Base-by-base conservation (phyloP, 2,888 invertebrate genomes). In the Tanypteryx hageni region DNA sequence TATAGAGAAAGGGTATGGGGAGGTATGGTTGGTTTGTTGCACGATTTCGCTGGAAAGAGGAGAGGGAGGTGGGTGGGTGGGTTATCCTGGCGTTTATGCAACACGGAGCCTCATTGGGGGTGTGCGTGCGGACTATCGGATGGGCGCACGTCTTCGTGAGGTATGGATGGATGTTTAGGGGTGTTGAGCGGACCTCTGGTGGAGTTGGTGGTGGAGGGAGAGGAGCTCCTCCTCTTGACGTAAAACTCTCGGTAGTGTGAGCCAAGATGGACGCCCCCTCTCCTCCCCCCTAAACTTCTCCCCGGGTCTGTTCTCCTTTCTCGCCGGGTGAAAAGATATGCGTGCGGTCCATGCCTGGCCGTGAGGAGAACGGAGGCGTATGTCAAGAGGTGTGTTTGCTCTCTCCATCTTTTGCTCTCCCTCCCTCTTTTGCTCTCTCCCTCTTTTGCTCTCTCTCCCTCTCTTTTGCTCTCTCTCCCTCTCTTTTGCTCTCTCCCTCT, bases 101-200 rank as follows among this genome's bases (percentile, higher is more conserved):
- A 68, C 89, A 89, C 64, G 64, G 64, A 61, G 44, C 31, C 89
- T 64, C 44, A 56, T 64, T 64, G 61, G 31, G 44, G 89, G 16
- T 44, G 89, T 89, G 89, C 89, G 89, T 89, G 89, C 56, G n/a
- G 89, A 61, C 89, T 89, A 89, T 89, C 89, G 61, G 64, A 31
- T 18, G 89, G 89, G 89, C 89, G 64, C 89, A 89, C 13, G 64
- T 68, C 89, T 89, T 18, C 56, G 31, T 27, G 44, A 59, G 31
- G 61, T 31, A 31, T 61, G 86, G 86, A 86, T 86, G 86, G 86
- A 86, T 86, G 86, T 86, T 18, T 27, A 61, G 61, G 57, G 14
- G 86, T 86, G 86, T 86, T 86, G 86, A 86, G 89, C 89, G 89
- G 89, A 61, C 31, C 89, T 89, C 64, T 31, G 18, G 31, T 14